These are phyloP conservation scores for Steinernema hermaphroditum DNA, from an alignment of 2,888 invertebrate species.

Conservation along the genomic window DNA sequence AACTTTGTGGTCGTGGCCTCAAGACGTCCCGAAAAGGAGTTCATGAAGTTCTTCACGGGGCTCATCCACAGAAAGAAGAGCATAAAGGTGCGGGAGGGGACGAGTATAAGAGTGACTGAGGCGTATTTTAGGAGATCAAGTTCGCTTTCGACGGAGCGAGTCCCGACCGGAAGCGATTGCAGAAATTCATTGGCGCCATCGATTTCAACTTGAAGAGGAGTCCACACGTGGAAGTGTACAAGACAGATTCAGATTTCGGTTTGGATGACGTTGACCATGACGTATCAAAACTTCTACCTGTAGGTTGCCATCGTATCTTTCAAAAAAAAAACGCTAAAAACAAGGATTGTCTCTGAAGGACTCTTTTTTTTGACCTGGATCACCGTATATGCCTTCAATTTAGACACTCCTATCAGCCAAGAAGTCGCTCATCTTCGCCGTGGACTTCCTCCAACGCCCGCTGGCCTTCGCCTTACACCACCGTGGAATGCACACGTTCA, in stretches of 20 bases:
- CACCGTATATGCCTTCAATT: too few species aligned
- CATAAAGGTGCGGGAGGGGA: neutral
- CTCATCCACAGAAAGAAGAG: neutral
- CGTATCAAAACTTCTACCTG: too few species aligned
- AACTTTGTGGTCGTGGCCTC: neutral
- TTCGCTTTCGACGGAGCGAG: neutral
- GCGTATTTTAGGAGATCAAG: neutral
- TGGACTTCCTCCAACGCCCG: neutral
- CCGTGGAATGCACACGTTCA: neutral
- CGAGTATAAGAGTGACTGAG: neutral
- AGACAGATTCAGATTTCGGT: too few species aligned
- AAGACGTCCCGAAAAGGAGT: neutral
- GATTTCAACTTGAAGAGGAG: neutral
- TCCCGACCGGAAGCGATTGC: neutral
- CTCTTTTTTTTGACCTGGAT: too few species aligned
- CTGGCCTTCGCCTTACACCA: neutral
- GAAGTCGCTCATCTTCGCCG: neutral
- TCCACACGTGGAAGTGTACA: too few species aligned
- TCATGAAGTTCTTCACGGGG: neutral
- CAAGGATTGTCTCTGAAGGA: too few species aligned
- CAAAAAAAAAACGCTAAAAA: too few species aligned
- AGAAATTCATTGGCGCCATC: neutral
- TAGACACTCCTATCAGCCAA: neutral
- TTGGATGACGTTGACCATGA: too few species aligned
- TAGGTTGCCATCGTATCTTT: too few species aligned